Evolutionary conservation across 2,113 vertebrate species (phyloP).

Genomic region (Burhinus bistriatus): DNA sequence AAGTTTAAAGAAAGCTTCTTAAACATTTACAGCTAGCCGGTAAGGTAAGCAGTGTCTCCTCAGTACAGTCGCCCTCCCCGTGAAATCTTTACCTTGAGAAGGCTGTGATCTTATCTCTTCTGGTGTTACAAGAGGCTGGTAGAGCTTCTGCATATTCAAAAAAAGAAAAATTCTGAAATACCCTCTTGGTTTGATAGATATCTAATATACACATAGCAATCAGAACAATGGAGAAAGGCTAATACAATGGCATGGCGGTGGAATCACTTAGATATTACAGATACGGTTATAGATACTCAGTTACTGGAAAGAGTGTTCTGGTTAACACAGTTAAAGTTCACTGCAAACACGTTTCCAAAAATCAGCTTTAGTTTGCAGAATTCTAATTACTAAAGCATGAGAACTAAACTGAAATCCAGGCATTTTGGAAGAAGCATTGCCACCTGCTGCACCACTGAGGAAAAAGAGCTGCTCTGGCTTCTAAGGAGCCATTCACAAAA

Average conservation of each 20-base stretch:
- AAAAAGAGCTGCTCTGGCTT: background rate
- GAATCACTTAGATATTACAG: background rate
- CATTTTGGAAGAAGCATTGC: slow-evolving; percentile 11
- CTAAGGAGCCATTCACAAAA: background rate
- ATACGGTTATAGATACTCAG: background rate
- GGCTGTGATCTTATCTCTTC: slow-evolving; percentile 71
- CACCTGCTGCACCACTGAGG: background rate
- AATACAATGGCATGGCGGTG: background rate
- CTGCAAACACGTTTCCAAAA: background rate
- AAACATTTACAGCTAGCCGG: background rate
- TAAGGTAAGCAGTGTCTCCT: background rate
- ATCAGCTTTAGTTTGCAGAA: background rate
- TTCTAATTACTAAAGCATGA: background rate
- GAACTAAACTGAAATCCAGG: background rate
- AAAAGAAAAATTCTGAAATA: background rate
- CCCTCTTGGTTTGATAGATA: background rate
- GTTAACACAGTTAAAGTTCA: background rate
- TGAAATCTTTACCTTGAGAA: slow-evolving; percentile 75
- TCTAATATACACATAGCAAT: background rate
- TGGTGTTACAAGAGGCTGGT: slow-evolving; percentile 69
- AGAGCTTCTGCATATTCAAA: slow-evolving; percentile 74
- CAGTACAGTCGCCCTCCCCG: background rate
- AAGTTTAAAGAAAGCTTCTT: background rate
- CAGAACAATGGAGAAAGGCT: background rate
- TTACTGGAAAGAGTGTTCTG: background rate